phyloP scores from a whole-genome alignment of 1,140 invertebrate species.

The Diabrotica virgifera region DNA sequence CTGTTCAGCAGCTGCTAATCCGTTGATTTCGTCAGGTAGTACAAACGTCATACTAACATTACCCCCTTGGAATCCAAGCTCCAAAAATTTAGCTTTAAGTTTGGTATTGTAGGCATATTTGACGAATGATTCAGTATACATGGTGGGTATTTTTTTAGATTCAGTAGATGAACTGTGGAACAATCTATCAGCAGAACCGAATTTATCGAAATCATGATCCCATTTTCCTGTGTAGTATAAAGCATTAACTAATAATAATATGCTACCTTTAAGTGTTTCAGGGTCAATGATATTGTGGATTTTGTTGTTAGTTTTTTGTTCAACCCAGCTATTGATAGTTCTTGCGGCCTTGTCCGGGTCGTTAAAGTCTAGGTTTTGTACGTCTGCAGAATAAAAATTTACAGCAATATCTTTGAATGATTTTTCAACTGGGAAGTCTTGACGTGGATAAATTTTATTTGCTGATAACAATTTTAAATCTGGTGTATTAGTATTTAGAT shows the following conservation, averaged over 20 bases:
- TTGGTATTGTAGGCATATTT: not conserved
- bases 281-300: conserved; percentile 64
- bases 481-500: conserved; percentile 8
- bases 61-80: not conserved
- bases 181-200: not conserved
- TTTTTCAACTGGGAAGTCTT: conserved; percentile 17
- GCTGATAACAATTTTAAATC: conserved; percentile 22
- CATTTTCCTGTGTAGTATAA: conserved; percentile 69
- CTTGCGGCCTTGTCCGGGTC: conserved; percentile 42
- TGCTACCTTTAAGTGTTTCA: conserved; percentile 53
- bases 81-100: conserved; percentile 8
- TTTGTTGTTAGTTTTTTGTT: conserved; percentile 64
- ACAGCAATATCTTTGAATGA: conserved; percentile 38
- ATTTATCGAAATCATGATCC: not conserved
- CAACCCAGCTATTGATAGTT: conserved; percentile 68
- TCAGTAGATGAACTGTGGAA: not conserved
- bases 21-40: conserved; percentile 59
- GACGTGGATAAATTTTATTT: conserved; percentile 26
- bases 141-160: not conserved
- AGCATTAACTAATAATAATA: conserved; percentile 74
- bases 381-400: conserved; percentile 42
- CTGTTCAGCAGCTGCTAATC: conserved; percentile 40
- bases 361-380: conserved; percentile 56
- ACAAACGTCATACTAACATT: conserved; percentile 57
- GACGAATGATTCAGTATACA: not conserved